Conservation (phyloP, 2,888 invertebrate genomes). For the Cerastoderma edule region DNA sequence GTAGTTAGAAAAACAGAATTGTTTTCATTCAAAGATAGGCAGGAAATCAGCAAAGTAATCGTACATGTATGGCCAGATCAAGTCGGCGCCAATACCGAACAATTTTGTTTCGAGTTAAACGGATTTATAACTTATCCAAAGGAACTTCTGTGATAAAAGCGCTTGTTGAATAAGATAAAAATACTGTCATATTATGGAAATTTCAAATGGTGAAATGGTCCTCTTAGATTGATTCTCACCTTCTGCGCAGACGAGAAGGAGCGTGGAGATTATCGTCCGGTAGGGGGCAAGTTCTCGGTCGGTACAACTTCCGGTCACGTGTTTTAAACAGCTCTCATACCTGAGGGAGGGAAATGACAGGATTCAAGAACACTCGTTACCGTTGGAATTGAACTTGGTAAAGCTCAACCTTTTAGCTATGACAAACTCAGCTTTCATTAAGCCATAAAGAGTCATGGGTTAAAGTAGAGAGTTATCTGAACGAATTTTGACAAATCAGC, state of each 20-base stretch:
- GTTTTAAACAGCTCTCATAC: neutral
- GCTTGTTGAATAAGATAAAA: neutral
- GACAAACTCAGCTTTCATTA: neutral
- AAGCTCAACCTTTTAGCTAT: neutral
- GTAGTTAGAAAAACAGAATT: no score
- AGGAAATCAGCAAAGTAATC: no score
- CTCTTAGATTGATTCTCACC: no score
- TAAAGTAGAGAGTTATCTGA: neutral
- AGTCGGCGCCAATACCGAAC: neutral
- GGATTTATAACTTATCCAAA: neutral
- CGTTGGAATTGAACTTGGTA: neutral
- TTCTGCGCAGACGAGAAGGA: neutral
- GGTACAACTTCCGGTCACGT: neutral
- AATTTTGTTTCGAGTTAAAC: neutral
- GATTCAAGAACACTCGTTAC: neutral
- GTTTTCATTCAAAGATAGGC: no score
- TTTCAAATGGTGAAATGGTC: no score
- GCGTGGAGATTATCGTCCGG: neutral
- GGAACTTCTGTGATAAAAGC: neutral
- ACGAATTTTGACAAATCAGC: neutral
- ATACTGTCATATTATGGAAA: neutral
- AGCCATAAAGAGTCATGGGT: neutral
- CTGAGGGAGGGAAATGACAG: conserved; percentile 7
- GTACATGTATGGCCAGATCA: no score
- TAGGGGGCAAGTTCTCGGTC: conserved; percentile 11